Evolutionary conservation across 2,113 vertebrate genomes (phyloP).

Genomic region (western clawed frog (Xenopus tropicalis)): DNA sequence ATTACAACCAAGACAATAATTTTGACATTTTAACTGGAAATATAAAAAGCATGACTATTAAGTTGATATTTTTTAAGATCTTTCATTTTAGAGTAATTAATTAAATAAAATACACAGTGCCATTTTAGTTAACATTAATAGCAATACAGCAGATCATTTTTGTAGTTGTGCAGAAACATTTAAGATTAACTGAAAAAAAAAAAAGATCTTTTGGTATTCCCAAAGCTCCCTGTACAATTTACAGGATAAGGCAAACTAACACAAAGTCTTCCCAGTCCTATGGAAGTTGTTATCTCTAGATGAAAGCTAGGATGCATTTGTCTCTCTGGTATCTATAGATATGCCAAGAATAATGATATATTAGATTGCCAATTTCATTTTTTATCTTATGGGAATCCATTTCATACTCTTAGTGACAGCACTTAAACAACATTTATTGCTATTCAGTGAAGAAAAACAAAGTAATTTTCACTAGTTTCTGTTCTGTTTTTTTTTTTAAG

Average conservation of each 20-base stretch:
- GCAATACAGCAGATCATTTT: no score
- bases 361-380: slow-evolving; percentile 18
- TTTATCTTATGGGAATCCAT: slow-evolving; percentile 13
- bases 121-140: no score
- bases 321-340: slow-evolving; percentile 2
- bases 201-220: neutral
- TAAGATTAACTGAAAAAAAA: neutral
- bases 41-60: no score
- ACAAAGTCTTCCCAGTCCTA: neutral
- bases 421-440: neutral
- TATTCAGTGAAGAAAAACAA: slow-evolving; percentile 1
- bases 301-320: neutral
- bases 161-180: no score
- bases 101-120: no score
- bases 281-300: neutral
- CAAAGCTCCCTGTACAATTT: slow-evolving; percentile 14
- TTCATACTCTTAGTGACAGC: neutral
- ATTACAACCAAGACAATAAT: no score
- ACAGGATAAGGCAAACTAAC: neutral
- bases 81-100: no score
- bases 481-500: no score
- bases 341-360: slow-evolving; percentile 10
- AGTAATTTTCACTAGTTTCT: slow-evolving; percentile 10
- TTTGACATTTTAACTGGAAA: no score
- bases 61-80: no score